Evolutionary conservation across 2,113 vertebrate genomes (phyloP).

Genomic region (Sylvietta virens): DNA sequence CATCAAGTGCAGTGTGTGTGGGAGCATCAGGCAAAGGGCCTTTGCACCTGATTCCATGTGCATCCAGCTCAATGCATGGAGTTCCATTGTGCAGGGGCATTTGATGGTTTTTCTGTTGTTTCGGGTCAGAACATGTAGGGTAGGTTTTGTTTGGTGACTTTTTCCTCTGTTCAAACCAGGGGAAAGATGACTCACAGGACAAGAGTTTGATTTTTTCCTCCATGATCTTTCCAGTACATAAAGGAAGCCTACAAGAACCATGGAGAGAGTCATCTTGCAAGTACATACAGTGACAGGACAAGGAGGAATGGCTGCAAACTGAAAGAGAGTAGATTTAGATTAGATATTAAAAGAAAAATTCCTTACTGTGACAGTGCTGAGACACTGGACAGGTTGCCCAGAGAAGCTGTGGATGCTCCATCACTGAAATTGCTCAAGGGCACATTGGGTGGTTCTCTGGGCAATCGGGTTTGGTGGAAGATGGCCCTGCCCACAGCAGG

Average conservation of each 20-base stretch:
- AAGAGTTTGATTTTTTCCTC: background rate
- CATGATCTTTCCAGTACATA: background rate
- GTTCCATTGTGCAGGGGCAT: background rate
- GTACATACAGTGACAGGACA: background rate
- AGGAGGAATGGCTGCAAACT: background rate
- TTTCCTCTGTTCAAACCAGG: background rate
- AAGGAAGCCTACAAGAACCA: background rate
- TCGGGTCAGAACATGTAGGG: background rate
- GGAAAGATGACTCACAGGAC: background rate
- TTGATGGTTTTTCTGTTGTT: background rate
- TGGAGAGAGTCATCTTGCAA: background rate
- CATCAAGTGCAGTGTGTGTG: background rate
- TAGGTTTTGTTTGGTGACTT: background rate
- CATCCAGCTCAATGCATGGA: rapidly evolving
- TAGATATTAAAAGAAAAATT: background rate
- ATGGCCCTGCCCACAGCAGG: background rate
- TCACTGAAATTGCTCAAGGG: background rate
- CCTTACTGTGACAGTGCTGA: background rate
- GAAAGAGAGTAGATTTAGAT: background rate
- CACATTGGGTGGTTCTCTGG: background rate
- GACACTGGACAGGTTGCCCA: background rate
- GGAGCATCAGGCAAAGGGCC: background rate
- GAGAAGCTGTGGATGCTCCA: background rate
- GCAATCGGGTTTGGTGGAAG: background rate
- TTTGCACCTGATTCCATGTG: background rate